Percentiles rank a stretch among this genome's conserved stretches.
Evolutionary conservation across 2,888 invertebrate genomes (phyloP).

Genomic region (Oxytorus armatus): DNA sequence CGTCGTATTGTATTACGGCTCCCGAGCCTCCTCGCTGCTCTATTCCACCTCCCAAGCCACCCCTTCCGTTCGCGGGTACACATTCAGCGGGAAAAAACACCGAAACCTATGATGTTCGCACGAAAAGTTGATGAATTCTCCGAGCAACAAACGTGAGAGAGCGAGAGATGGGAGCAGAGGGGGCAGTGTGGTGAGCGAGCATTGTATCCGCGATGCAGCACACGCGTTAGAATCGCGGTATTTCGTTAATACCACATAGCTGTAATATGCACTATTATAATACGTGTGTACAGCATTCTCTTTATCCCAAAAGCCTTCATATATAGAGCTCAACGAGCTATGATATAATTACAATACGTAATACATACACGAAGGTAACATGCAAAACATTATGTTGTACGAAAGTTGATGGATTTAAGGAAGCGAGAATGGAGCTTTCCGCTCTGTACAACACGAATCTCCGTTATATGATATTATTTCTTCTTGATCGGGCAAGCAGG

Average conservation of each 20-base stretch:
- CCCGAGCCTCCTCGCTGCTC: constrained; percentile 57
- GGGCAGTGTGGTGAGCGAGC: constrained; percentile 44
- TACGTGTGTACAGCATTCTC: background rate
- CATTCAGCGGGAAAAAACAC: constrained; percentile 56
- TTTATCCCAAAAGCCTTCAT: constrained; percentile 16
- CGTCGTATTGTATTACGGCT: constrained; percentile 80
- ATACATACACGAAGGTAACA: background rate
- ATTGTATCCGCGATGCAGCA: constrained; percentile 17
- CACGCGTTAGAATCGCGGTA: constrained; percentile 14
- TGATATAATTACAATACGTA: constrained; percentile 36
- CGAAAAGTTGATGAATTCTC: constrained; percentile 33
- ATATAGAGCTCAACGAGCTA: constrained; percentile 18
- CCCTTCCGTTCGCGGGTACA: constrained; percentile 67
- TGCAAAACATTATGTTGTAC: background rate
- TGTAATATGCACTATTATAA: constrained; percentile 27
- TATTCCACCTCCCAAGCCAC: constrained; percentile 31
- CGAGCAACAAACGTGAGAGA: constrained; percentile 49
- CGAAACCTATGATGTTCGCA: constrained; percentile 27
- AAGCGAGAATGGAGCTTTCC: constrained; percentile 35
- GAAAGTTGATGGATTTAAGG: constrained; percentile 22
- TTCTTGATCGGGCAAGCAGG: constrained; percentile 39
- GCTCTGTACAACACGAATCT: constrained; percentile 10
- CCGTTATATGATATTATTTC: constrained; percentile 55
- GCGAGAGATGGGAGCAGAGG: constrained; percentile 60
- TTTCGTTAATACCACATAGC: constrained; percentile 50